Evolutionary conservation across 2,888 invertebrate species (phyloP), one percentile per base, ranked within the genome.

Genomic region (Cantharis flavilabris): DNA sequence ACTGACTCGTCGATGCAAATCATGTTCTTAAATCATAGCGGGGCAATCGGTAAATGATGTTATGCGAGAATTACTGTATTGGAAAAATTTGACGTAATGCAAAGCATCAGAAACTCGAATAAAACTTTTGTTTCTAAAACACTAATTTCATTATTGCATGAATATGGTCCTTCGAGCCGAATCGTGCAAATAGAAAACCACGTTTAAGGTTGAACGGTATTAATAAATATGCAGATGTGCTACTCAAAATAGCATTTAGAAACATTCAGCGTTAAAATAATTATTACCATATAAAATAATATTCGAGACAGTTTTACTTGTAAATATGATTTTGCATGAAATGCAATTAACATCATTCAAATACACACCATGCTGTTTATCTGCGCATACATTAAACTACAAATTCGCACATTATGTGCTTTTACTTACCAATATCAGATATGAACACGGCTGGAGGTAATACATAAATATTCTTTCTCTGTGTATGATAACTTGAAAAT

Each of bases 331-430:
- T 84, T 84, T 80, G 85, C 84, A 82, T 83, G 81, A 84, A 86
- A 86, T 82, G 83, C 85, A 86, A 86, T 86, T 85, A 86, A 85
- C 86, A 86, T 86, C 86, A 86, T 83, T 85, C 85, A 84, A 84
- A 83, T 80, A 83, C 84, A 83, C 85, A 84, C 85, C 85, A 83
- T 83, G 84, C 80, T 79, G 83, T 81, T 84, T 82, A 82, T 83
- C 83, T 84, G 83, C 82, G 83, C 85, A 84, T 84, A 83, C 82
- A 80, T 82, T 81, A 75, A 75, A 76, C 77, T 78, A 77, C 79
- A 77, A 80, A 80, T 70, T 82, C 70, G 76, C 73, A 79, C 77
- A 83, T 84, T 84, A 84, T 83, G 81, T 82, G 79, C 79, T 83
- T 84, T 83, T 83, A 83, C 80, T 80, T 80, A 84, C 84, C 83